Percentiles rank a stretch among this genome's conserved stretches.
Conservation (phyloP, 2,113 vertebrate species). For the Syngnathus typhle region DNA sequence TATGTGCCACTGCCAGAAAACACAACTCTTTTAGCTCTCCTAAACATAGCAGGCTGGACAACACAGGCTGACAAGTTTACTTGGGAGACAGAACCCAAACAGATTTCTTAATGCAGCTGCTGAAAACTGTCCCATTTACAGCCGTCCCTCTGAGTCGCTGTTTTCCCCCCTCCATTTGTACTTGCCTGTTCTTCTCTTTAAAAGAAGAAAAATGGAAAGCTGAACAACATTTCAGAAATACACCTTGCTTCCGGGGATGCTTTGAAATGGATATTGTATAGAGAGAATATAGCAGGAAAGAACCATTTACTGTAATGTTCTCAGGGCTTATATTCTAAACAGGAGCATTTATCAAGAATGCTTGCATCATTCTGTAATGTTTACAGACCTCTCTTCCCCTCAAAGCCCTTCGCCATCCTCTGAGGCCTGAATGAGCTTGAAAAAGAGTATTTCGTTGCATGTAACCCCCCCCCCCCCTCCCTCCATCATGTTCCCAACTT, state of each 20-base stretch:
- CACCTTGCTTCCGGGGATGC: constrained; percentile 34
- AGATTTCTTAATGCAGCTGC: constrained; percentile 66
- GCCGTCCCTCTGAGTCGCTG: constrained; percentile 46
- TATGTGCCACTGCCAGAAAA: constrained; percentile 59
- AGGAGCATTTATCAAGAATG: constrained; percentile 42
- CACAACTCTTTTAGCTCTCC: constrained; percentile 58
- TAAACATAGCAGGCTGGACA: constrained; percentile 56
- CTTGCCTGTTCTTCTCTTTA: constrained; percentile 42
- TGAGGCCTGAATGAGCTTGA: constrained; percentile 55
- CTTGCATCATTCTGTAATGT: constrained; percentile 59
- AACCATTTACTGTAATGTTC: constrained; percentile 10
- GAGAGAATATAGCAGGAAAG: constrained; percentile 20
- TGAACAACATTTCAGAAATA: constrained; percentile 45
- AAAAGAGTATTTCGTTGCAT: constrained; percentile 34
- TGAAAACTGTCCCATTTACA: constrained; percentile 59
- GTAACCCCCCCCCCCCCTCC: constrained; percentile 42
- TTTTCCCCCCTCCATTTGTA: constrained; percentile 46
- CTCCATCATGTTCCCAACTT: constrained; percentile 56
- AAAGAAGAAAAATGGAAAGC: constrained; percentile 2
- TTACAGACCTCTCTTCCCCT: constrained; percentile 47
- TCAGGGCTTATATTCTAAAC: constrained; percentile 18
- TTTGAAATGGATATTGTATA: constrained; percentile 35
- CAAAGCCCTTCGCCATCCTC: constrained; percentile 44
- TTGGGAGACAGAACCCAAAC: constrained; percentile 55
- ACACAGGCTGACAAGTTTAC: constrained; percentile 61